Base-by-base conservation (phyloP, 2,797 vertebrate genomes). In the Menidia menidia region DNA sequence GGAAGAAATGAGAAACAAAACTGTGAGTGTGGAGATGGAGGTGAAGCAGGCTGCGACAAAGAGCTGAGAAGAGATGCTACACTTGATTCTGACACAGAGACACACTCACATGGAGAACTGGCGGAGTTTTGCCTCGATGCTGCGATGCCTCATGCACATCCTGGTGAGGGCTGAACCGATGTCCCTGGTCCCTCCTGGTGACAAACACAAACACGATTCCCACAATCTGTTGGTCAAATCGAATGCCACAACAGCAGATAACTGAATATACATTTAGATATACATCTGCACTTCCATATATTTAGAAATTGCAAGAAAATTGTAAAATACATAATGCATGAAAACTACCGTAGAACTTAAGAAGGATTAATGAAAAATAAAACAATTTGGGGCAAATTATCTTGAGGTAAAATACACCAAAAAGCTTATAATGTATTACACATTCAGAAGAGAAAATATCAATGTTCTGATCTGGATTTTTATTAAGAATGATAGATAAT, bases 111-210 rank as follows among this genome's bases (percentile, higher is more conserved):
- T 83, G 61, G 93, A 93, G 71, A 94, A 91, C 68, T 92, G 92
- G 5, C 91, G 86, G 19, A 94, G 92, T 51, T 93, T 89, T 73
- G 92, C 75, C 82, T 94, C 93, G n/a, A 94, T 93, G 82, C 92
- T 92, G 62, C 93, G 86, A 64, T 94, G 93, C 56, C 93, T 90
- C 93, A 93, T 92, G 78, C 93, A 94, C 92, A 94, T 93, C 83
- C 93, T 92, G 79, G 93, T 94, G 73, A 94, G 92, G 7, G 92
- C 89, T 1, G 93, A 93, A 0, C 93, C 93, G 19, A 94, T 93
- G 81, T 94, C 93, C 65, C 90, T 89, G 31, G 93, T 94, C 9
- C 92, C 93, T 12, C 93, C 93, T 94, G 87, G 8, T 14, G 33
- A 55, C 68, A 65, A 18, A 77, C 59, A 66, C 42, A 65, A 7